phyloP scores from a whole-genome alignment of 2,888 invertebrate genomes.

The Pammene fasciana region DNA sequence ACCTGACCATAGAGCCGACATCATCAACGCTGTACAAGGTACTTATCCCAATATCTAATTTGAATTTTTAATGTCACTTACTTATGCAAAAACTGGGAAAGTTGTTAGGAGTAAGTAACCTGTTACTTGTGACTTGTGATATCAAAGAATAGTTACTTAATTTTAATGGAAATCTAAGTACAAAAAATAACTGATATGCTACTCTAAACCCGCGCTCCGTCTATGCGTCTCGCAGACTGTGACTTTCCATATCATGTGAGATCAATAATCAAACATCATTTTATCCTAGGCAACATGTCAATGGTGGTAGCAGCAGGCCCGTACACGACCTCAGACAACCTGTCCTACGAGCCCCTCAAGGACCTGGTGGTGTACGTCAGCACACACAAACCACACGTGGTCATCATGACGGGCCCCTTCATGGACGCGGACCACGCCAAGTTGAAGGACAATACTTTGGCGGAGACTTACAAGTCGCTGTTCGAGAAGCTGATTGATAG shows the following conservation, averaged over 20 bases:
- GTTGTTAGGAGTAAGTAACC: too few relatives aligned
- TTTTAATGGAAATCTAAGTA: too few relatives aligned
- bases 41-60: conserved; percentile 1
- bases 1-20: conserved; percentile 62
- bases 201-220: too few relatives aligned
- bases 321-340: conserved; percentile 89
- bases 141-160: too few relatives aligned
- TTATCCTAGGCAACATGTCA: conserved; percentile 80
- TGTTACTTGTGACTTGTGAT: too few relatives aligned
- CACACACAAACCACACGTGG: conserved; percentile 88
- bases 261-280: background rate
- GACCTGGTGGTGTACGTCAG: conserved; percentile 88
- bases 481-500: conserved; percentile 88
- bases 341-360: conserved; percentile 91
- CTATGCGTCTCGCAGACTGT: too few relatives aligned
- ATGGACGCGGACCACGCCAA: conserved; percentile 87
- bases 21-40: conserved; percentile 70
- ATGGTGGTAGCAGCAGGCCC: conserved; percentile 93
- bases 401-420: conserved; percentile 94
- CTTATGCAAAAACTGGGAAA: background rate
- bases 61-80: background rate
- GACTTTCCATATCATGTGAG: too few relatives aligned
- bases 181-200: too few relatives aligned
- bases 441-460: conserved; percentile 84
- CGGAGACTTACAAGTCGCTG: conserved; percentile 88